Conservation (phyloP, 2,113 vertebrate genomes). For the Paradoxurus hermaphroditus region DNA sequence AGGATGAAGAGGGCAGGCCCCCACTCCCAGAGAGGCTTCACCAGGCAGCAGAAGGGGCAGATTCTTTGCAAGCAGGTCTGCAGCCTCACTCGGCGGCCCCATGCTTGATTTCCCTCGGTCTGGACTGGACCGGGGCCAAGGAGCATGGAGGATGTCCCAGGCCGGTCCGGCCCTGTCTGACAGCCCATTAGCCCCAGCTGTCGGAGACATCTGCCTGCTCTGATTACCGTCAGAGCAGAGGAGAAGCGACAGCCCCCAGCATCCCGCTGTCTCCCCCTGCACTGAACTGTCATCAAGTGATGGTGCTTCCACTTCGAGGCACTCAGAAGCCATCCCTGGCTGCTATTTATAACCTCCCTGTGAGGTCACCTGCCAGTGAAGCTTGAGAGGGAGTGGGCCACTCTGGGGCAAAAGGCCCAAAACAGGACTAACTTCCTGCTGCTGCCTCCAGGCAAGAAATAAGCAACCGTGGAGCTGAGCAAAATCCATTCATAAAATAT, state of each 20-base stretch:
- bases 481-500: slow-evolving; percentile 65
- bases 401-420: slow-evolving; percentile 7
- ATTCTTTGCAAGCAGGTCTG: background rate
- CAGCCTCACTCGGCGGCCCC: background rate
- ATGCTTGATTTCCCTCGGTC: background rate
- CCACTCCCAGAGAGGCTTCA: background rate
- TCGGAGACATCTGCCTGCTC: slow-evolving; percentile 86
- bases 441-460: background rate
- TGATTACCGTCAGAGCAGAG: slow-evolving; percentile 85
- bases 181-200: slow-evolving; percentile 85
- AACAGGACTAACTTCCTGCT: slow-evolving; percentile 13
- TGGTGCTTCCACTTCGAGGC: background rate
- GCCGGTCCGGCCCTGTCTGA: slow-evolving; percentile 48
- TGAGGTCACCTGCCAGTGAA: slow-evolving; percentile 57
- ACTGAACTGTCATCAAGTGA: slow-evolving; percentile 35
- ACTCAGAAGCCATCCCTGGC: slow-evolving; percentile 16
- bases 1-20: background rate
- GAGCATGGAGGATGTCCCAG: slow-evolving; percentile 48
- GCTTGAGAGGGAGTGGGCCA: background rate
- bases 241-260: background rate
- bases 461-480: background rate
- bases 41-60: background rate
- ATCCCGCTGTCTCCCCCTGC: background rate
- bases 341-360: slow-evolving; percentile 53
- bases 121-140: background rate